Percentiles rank a stretch among this genome's conserved stretches.
Conservation (phyloP, 2,113 vertebrate species). For the Tyrannus savana region DNA sequence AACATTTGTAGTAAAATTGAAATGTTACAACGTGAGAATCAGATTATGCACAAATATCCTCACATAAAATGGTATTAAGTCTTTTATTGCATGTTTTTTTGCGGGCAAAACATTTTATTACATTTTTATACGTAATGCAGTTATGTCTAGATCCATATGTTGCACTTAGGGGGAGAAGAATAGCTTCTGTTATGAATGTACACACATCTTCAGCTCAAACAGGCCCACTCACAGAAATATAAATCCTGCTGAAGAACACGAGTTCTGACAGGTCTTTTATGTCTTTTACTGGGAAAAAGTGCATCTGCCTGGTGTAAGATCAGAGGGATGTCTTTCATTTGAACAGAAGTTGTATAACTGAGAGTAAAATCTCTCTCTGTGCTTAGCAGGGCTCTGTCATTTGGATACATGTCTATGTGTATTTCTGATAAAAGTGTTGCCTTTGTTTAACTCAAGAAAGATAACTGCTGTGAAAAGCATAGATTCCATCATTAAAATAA, state of each 20-base stretch:
- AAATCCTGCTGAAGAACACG: background rate
- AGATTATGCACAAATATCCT: background rate
- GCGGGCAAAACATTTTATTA: background rate
- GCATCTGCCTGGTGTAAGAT: background rate
- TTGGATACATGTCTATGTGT: background rate
- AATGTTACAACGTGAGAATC: slow-evolving; percentile 21
- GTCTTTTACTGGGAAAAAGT: background rate
- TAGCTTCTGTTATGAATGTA: background rate
- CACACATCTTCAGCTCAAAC: background rate
- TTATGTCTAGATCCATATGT: background rate
- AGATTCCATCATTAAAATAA: background rate
- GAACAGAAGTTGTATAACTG: background rate
- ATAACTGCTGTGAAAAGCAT: background rate
- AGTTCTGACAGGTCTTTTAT: background rate
- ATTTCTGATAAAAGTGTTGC: background rate
- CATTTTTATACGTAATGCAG: background rate
- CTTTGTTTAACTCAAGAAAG: background rate
- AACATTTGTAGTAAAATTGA: background rate
- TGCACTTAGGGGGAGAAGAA: background rate
- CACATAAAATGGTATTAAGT: slow-evolving; percentile 30
- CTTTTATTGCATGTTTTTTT: background rate
- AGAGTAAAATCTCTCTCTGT: background rate
- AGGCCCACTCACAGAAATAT: background rate
- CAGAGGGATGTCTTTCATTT: background rate
- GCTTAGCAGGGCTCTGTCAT: background rate